These are phyloP conservation scores for Hirundo rustica DNA, from an alignment of 2,797 vertebrate species.

Conservation along the genomic window DNA sequence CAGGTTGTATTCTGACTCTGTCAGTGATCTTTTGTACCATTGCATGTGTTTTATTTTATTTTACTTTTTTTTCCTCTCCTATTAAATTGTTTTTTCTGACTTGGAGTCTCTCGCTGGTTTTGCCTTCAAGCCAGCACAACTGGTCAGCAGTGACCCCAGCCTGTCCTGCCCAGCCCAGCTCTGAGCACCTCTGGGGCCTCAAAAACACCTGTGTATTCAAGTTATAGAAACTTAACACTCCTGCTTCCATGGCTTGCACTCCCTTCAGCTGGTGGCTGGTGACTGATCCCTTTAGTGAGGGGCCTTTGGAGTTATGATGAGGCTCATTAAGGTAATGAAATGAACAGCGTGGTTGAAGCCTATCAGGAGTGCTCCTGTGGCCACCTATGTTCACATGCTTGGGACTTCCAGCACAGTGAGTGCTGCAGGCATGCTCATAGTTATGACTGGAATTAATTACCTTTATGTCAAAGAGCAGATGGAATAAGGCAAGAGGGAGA, in stretches of 20 bases:
- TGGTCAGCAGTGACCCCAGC: not conserved
- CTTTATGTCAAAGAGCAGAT: not conserved
- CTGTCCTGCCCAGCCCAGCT: not conserved
- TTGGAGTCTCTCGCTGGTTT: too few relatives aligned
- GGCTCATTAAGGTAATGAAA: not conserved
- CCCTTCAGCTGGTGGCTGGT: not conserved
- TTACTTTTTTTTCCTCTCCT: too few relatives aligned
- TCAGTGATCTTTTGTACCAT: too few relatives aligned
- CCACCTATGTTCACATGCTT: accelerated
- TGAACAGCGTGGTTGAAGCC: not conserved
- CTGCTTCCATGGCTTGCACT: not conserved
- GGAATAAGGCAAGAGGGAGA: not conserved
- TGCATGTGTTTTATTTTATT: too few relatives aligned
- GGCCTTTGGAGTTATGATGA: not conserved
- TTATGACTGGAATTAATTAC: not conserved
- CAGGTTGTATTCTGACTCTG: too few relatives aligned
- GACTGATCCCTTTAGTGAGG: not conserved
- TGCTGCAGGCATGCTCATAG: not conserved
- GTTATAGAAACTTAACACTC: not conserved
- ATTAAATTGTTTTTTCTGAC: too few relatives aligned
- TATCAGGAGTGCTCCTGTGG: not conserved
- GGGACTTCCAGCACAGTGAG: not conserved
- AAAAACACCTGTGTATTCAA: not conserved
- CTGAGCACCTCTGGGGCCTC: not conserved
- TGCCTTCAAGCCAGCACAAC: too few relatives aligned